Percentiles rank a stretch among this genome's conserved stretches.
Conservation (phyloP, 2,888 invertebrate species). For the Lasioglossum lativentre region DNA sequence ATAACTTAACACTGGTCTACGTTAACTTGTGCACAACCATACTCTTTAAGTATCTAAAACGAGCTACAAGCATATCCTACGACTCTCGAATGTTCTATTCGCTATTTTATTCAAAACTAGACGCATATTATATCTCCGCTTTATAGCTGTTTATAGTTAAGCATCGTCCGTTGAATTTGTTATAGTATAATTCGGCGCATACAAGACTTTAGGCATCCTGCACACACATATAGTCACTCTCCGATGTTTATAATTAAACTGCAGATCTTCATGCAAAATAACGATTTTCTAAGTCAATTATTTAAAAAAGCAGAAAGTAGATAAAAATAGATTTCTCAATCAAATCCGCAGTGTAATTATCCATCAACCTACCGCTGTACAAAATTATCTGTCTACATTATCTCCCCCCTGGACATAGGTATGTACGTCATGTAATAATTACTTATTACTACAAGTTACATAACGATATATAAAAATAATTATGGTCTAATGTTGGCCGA, state of each 20-base stretch:
- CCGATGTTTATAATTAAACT: constrained; percentile 11
- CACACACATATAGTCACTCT: constrained; percentile 11
- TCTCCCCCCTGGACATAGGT: background rate
- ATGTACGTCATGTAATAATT: constrained; percentile 13
- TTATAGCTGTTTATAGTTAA: constrained; percentile 2
- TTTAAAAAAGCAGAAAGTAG: background rate
- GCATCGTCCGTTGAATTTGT: background rate
- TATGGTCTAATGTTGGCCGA: constrained; percentile 30
- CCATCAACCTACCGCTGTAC: constrained; percentile 28
- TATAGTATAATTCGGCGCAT: constrained; percentile 7
- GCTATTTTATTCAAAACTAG: background rate
- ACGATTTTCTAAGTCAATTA: background rate
- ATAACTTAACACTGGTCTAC: constrained; percentile 1
- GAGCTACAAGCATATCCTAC: constrained; percentile 8
- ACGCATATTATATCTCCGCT: background rate
- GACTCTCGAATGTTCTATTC: background rate
- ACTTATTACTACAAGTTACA: constrained; percentile 29
- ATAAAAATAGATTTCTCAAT: background rate
- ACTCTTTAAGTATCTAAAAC: constrained; percentile 15
- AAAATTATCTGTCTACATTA: constrained; percentile 38
- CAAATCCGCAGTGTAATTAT: background rate
- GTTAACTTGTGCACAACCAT: background rate
- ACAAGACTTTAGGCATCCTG: constrained; percentile 26
- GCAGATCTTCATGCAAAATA: background rate
- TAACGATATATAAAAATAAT: constrained; percentile 57